A percentile compares a stretch with the other conserved stretches of the same genome.
Evolutionary conservation across 2,113 vertebrate genomes (phyloP).

Genomic region (Burhinus oedicnemus): DNA sequence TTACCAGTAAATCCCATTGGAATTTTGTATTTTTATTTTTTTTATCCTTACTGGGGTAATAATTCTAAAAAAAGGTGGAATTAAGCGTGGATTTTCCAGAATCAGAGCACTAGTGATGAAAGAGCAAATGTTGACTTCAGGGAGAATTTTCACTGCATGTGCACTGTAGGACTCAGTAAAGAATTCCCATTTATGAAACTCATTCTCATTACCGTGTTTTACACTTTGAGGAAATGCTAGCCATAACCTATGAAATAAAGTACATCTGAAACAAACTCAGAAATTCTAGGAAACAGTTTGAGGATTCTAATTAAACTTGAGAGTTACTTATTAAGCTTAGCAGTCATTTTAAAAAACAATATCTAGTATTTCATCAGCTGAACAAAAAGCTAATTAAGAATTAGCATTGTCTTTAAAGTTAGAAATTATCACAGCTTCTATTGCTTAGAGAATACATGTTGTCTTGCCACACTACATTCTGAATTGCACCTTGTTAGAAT

Average conservation of each 20-base stretch:
- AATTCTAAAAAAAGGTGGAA: background rate
- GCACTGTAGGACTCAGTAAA: background rate
- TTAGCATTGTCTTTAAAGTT: background rate
- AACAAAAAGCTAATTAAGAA: conserved; percentile 10
- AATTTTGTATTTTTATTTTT: background rate
- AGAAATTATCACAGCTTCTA: background rate
- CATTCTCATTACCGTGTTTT: background rate
- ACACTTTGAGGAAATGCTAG: background rate
- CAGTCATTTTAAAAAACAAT: background rate
- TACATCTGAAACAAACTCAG: background rate
- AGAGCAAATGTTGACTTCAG: background rate
- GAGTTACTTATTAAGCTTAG: background rate
- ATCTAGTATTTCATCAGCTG: background rate
- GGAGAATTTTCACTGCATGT: background rate
- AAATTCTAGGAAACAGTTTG: background rate
- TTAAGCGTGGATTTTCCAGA: background rate
- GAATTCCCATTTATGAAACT: background rate
- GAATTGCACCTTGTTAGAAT: background rate
- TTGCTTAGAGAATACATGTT: background rate
- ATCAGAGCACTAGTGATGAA: background rate
- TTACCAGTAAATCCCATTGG: background rate
- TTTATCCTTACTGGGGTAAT: background rate
- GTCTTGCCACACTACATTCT: fast-evolving
- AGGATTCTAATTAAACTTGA: background rate
- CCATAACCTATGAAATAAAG: background rate